Base-by-base conservation (phyloP, 2,888 invertebrate genomes). In the Trichopria drosophilae region DNA sequence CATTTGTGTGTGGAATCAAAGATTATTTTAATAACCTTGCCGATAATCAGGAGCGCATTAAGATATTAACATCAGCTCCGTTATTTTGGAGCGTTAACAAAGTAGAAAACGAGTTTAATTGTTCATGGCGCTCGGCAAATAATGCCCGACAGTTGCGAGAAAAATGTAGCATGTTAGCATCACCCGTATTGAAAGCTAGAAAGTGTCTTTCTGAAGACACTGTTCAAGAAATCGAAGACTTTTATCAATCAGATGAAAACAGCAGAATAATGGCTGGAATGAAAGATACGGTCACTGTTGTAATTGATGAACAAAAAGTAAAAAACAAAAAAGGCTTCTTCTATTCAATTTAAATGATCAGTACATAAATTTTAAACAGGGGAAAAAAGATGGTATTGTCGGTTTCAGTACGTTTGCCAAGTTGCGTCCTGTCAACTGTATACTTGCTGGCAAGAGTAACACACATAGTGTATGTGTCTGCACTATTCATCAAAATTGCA, bases 391-490 rank as follows among this genome's bases (percentile, higher is more conserved):
- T 12, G 2, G 24, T 3, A 42, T 45, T 20, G 12, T 51, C 12
- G 37, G 31, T 34, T 44, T 45, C 29, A 43, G 37, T 3, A 45
- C 37, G 23, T 51, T 51, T 18, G 44, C 45, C 3, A 34, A 34
- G 1, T 23, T 45, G 10, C 32, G 44, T 15, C 45, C 43, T 2
- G 36, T 34, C 6, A 31, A 48, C 35, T 48, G 48, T 28, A 32
- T 48, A 26, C 18, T 48, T 22, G 48, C 48, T 3, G 43, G 45
- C 10, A 36, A 34, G 5, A 39, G 34, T 9, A 23, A 36, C 3
- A 51, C 51, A 6, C 51, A 51, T 12, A 45, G 28, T 15, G 45
- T 51, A 1, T 51, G 45, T 18, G 45, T n/a, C n/a, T n/a, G n/a
- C n/a, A n/a, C n/a, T n/a, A n/a, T n/a, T n/a, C n/a, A n/a, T n/a